Percentiles rank a stretch among this genome's conserved stretches.
Evolutionary conservation across 2,797 vertebrate species (phyloP).

Genomic region (Emydoidea blandingii): DNA sequence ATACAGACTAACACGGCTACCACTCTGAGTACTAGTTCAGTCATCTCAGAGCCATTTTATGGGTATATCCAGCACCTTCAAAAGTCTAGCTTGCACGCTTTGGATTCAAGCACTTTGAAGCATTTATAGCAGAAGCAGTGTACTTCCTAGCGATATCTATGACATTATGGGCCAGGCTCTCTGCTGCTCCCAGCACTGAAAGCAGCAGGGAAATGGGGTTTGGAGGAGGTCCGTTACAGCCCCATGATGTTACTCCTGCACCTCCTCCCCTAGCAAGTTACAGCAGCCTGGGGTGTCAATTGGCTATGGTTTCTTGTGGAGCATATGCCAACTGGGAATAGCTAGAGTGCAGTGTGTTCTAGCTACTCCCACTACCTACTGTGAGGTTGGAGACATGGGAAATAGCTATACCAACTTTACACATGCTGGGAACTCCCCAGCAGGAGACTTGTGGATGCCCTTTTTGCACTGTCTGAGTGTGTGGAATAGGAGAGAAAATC

Average conservation of each 20-base stretch:
- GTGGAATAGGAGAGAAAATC: background rate
- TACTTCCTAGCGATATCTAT: background rate
- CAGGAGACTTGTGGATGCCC: rapidly evolving
- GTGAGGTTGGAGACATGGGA: background rate
- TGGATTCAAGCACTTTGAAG: background rate
- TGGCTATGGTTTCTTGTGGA: background rate
- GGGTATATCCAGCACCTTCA: background rate
- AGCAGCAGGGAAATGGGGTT: background rate
- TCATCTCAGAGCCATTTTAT: background rate
- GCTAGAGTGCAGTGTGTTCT: rapidly evolving
- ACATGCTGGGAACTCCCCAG: rapidly evolving
- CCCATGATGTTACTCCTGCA: background rate
- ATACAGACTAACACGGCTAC: too few relatives aligned
- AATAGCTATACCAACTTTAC: rapidly evolving
- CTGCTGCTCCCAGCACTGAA: background rate
- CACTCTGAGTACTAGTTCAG: too few relatives aligned
- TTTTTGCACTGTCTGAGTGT: background rate
- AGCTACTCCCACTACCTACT: background rate
- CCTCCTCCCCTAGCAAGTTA: background rate
- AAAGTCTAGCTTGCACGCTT: background rate
- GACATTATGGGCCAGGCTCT: background rate
- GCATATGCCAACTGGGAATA: background rate
- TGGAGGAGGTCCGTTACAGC: rapidly evolving
- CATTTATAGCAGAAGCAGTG: rapidly evolving
- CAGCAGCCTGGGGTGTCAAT: background rate